Base-by-base conservation (phyloP, 2,888 invertebrate genomes). In the Dioctria linearis region DNA sequence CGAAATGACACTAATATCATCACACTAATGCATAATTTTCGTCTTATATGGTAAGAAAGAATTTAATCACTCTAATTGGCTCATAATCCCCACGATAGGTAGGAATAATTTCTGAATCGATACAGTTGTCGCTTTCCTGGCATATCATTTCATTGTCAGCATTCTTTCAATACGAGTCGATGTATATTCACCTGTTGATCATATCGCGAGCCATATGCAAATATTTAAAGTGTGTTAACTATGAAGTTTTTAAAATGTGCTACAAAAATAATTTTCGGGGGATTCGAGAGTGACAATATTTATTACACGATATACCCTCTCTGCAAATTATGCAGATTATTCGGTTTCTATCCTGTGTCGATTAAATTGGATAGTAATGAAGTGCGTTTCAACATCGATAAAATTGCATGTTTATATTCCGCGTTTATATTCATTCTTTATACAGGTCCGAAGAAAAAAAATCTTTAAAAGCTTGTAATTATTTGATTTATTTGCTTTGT, bases 221-320 rank as follows among this genome's bases (percentile, higher is more conserved):
- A 25, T 25, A 25, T 25, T 25, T 25, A 25, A 25, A 25, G 25
- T 25, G 51, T 54, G 6, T 11, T n/a, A n/a, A 79, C 13, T 11
- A 76, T 76, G 76, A 43, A 63, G 76, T 76, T 39, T 6, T n/a
- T 61, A 9, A 25, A 63, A 51, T 39, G 63, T 49, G 46, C 4
- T 46, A 37, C 43, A 37, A 37, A 43, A 37, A 11, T 59, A 0
- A 9, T 79, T 39, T 79, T 79, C 40, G 79, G 79, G 13, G 79
- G 59, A 37, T 69, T 69, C 49, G n/a, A 57, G 9, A 43, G 80
- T 79, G 51, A 71, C 78, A 37, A 80, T 78, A 5, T 69, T 80
- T 73, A 65, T 81, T 86, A 85, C 76, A 83, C 85, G 5, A 82
- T 85, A 25, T 85, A 84, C 84, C 86, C 86, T 40, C 85, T 86